Evolutionary conservation across 2,113 vertebrate species (phyloP).

Genomic region (Pluvianellus socialis): DNA sequence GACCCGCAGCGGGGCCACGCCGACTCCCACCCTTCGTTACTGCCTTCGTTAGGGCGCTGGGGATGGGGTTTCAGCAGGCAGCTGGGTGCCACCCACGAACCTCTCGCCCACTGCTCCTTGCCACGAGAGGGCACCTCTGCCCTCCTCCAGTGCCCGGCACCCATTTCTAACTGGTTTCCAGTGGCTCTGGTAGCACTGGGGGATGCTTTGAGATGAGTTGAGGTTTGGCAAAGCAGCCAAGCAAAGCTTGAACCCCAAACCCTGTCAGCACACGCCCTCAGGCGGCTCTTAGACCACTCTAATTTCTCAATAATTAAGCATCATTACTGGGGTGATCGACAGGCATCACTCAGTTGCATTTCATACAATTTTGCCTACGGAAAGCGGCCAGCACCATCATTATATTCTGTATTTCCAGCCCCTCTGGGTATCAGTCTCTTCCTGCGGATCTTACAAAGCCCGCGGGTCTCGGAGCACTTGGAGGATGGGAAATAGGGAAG

Average conservation of each 20-base stretch:
- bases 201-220: neutral
- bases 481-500: neutral
- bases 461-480: rapidly evolving
- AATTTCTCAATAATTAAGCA: neutral
- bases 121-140: neutral
- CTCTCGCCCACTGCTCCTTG: neutral
- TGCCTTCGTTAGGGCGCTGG: neutral
- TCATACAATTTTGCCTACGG: neutral
- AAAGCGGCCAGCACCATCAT: neutral
- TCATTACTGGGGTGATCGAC: neutral
- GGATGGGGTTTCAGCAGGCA: neutral
- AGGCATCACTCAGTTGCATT: rapidly evolving
- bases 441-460: neutral
- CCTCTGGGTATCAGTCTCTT: no score
- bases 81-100: neutral
- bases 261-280: rapidly evolving
- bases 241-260: neutral
- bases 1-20: rapidly evolving
- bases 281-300: neutral
- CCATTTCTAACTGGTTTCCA: neutral
- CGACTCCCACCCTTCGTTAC: neutral
- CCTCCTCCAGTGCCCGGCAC: neutral
- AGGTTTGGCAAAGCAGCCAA: neutral
- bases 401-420: neutral
- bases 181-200: rapidly evolving